phyloP scores from a whole-genome alignment of 2,888 invertebrate species.

The Pilophorus perplexus region DNA sequence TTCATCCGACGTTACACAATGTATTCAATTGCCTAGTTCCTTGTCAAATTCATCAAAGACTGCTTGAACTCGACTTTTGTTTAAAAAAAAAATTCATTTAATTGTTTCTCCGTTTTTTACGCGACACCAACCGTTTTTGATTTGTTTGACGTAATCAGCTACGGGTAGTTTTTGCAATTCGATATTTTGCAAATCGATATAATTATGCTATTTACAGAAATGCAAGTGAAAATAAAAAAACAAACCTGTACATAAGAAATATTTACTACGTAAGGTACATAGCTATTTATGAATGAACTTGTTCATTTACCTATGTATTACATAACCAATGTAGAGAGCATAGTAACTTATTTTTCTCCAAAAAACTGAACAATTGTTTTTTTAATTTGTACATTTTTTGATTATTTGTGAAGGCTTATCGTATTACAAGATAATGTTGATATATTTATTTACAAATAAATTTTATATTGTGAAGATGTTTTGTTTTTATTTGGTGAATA shows the following conservation, averaged over 20 bases:
- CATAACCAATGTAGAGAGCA: constrained; percentile 34
- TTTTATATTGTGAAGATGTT: constrained; percentile 31
- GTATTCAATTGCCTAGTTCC: constrained; percentile 28
- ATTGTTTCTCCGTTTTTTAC: constrained; percentile 10
- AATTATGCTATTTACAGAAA: no score
- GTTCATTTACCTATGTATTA: no score
- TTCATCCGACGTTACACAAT: no score
- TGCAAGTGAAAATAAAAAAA: constrained; percentile 12
- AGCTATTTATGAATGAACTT: constrained; percentile 24
- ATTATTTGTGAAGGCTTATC: constrained; percentile 27
- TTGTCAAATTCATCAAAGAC: constrained; percentile 31
- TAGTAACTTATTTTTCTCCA: constrained; percentile 33
- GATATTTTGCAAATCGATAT: constrained; percentile 31
- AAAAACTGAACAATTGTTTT: constrained; percentile 26
- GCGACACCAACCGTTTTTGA: constrained; percentile 22
- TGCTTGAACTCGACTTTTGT: constrained; percentile 16
- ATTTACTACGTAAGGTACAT: constrained; percentile 7
- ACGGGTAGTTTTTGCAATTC: constrained; percentile 28
- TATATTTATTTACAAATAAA: constrained; percentile 41
- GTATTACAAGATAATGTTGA: constrained; percentile 34
- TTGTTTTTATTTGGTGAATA: neutral
- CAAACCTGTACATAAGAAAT: constrained; percentile 22
- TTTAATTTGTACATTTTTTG: no score
- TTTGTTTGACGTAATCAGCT: constrained; percentile 27
- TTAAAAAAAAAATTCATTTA: neutral